phyloP scores from a whole-genome alignment of 2,888 invertebrate species.

The Melipona bicolor region DNA sequence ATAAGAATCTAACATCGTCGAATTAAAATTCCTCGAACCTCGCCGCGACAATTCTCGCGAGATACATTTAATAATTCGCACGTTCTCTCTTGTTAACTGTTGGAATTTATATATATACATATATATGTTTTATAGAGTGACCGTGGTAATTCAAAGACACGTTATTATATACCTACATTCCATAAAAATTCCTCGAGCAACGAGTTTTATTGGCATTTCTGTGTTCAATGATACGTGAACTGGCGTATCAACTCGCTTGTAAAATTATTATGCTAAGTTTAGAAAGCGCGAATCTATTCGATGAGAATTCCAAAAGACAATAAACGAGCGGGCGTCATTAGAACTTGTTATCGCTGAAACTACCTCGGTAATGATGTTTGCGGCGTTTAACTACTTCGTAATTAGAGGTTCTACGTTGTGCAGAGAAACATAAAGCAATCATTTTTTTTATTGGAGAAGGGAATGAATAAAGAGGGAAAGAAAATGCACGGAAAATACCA shows the following conservation, averaged over 20 bases:
- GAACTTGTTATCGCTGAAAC: neutral
- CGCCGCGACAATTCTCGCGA: neutral
- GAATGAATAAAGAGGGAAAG: no score
- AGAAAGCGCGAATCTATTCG: neutral
- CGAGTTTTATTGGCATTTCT: neutral
- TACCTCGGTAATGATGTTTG: no score
- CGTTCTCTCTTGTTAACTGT: neutral
- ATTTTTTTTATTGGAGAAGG: no score
- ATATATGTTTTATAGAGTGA: neutral
- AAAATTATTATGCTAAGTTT: neutral
- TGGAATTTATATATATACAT: neutral
- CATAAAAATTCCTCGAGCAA: neutral
- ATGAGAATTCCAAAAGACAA: neutral
- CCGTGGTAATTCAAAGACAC: neutral
- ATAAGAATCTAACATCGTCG: neutral
- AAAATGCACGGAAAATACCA: no score
- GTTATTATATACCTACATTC: neutral
- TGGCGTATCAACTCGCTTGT: no score
- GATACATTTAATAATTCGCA: neutral
- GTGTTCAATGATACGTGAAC: neutral
- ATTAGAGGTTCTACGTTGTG: no score
- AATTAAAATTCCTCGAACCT: neutral
- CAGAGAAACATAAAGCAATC: no score
- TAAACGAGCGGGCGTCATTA: neutral
- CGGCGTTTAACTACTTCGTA: neutral